Evolutionary conservation across 2,113 vertebrate genomes (phyloP).

Genomic region (Setophaga kirtlandii): DNA sequence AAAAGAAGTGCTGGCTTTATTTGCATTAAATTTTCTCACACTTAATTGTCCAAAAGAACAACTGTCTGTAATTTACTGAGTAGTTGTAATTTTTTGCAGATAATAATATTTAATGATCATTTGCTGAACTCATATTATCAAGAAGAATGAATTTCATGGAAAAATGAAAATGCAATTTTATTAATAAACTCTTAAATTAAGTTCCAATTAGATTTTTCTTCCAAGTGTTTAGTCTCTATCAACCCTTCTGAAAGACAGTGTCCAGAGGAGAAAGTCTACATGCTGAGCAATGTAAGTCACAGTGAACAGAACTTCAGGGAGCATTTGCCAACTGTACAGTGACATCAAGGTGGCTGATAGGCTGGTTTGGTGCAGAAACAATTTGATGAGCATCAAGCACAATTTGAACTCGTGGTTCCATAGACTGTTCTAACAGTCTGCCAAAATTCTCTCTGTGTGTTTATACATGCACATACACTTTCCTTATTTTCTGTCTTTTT

Average conservation of each 20-base stretch:
- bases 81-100: background rate
- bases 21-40: background rate
- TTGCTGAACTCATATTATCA: background rate
- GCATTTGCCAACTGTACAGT: background rate
- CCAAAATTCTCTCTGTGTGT: background rate
- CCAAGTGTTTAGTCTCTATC: background rate
- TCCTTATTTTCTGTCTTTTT: background rate
- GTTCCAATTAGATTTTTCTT: background rate
- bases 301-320: background rate
- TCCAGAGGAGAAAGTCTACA: background rate
- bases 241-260: background rate
- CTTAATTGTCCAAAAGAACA: background rate
- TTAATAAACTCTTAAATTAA: background rate
- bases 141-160: background rate
- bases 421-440: background rate
- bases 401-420: background rate
- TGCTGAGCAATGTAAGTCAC: background rate
- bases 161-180: background rate
- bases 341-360: background rate
- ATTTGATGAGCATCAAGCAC: background rate
- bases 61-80: background rate
- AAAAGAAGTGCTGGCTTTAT: background rate
- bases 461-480: rapidly evolving
- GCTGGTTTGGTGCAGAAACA: background rate
- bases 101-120: background rate